These are phyloP conservation scores for Gryllus bimaculatus DNA, from an alignment of 1,140 invertebrate species.

Conservation along the genomic window DNA sequence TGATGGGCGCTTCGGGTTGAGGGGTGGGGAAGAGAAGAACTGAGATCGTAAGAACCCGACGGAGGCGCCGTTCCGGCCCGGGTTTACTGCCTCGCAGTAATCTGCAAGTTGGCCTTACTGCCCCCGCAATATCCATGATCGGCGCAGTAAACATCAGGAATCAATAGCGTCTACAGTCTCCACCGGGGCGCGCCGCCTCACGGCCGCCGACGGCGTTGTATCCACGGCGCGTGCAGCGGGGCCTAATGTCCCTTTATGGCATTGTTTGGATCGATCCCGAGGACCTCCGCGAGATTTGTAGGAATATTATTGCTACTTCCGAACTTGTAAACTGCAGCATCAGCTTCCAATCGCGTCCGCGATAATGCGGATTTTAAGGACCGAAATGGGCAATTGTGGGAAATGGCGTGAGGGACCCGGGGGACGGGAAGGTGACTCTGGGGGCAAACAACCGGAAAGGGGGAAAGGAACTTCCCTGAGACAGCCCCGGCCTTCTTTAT, in stretches of 20 bases:
- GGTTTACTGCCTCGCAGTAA: not conserved
- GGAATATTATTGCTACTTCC: not conserved
- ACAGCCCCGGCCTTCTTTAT: no score
- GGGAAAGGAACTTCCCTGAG: no score
- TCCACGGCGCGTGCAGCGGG: not conserved
- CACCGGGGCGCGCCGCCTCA: no score
- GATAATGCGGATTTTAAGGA: not conserved
- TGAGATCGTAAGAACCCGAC: not conserved
- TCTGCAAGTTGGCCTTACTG: not conserved
- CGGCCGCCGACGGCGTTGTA: not conserved
- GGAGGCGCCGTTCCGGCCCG: not conserved
- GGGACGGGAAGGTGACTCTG: not conserved
- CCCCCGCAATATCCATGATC: not conserved
- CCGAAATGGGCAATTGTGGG: not conserved
- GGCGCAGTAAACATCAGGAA: not conserved
- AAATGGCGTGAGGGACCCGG: not conserved
- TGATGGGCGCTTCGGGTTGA: no score
- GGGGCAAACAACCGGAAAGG: not conserved
- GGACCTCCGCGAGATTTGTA: not conserved
- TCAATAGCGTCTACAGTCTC: not conserved
- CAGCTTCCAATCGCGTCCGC: not conserved
- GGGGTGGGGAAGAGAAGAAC: not conserved
- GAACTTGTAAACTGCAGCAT: not conserved
- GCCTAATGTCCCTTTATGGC: not conserved
- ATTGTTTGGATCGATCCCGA: not conserved